Evolutionary conservation across 2,888 invertebrate genomes (phyloP), one percentile per base, ranked within the genome.

Genomic region (Cephus spinipes): DNA sequence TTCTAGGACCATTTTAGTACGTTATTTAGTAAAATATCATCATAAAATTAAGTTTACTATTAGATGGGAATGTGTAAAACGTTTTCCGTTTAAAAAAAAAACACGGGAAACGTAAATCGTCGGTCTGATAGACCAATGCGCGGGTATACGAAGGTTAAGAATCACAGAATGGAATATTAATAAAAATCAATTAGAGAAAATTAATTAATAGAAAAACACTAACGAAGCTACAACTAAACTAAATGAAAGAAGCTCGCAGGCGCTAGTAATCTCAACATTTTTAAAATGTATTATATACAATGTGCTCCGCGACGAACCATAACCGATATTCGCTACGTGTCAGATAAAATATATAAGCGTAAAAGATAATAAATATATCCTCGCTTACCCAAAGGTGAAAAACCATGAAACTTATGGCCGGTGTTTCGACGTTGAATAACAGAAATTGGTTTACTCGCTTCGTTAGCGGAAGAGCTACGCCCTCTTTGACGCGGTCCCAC

Each of bases 401-500:
- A 89, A 77, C 89, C 85, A 78, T 90, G 90, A 73, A 92, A 86
- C 79, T 91, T 92, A 81, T 92, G 92, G 81, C 94, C 94, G 79
- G 94, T 92, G 86, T 94, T 94, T n/a, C 95, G 92, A 74, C 95
- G 92, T 80, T 94, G 93, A 73, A 93, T 88, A 78, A 93, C 92
- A 77, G 92, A 92, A 80, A 93, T 94, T 0, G 95, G 95, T 87
- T 95, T 94, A 35, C 95, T 94, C 75, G 95, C 94, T 90, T 96
- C 96, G 73, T 94, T 95, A 12, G 95, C 95, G 35, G 96, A 95
- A 69, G 94, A 94, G 76, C 95, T 95, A 80, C 96, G 93, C 85
- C 92, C 93, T 83, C 96, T 92, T 76, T 92, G 92, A 88, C 94
- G 94, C 6, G 96, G 95, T 12, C 93, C 92, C 40, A 95, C 92